Base-by-base conservation (phyloP, 2,797 vertebrate genomes). In the Tamandua tetradactyla region DNA sequence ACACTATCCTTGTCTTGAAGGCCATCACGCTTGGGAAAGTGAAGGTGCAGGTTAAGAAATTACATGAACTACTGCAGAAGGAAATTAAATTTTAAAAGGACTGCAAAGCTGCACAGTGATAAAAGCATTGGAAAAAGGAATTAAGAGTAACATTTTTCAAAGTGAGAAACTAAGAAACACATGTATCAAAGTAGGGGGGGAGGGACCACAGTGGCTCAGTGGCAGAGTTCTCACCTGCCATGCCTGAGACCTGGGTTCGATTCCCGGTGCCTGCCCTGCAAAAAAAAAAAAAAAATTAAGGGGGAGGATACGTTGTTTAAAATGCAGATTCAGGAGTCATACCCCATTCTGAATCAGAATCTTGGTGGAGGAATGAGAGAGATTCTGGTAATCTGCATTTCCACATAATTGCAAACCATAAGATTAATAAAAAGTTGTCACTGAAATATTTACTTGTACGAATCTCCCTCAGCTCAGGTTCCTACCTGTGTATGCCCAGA, bases 391-490 rank as follows among this genome's bases (percentile, higher is more conserved):
- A 75, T 92, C 59, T 85, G 59, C 61, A 49, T 81, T 69, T 57
- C 49, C 66, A 42, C 59, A 42, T 57, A 69, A 40, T 86, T 57
- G 49, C 72, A 59, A 23, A 35, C 62, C 71, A 42, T 57, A 40
- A 78, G 37, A 11, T 83, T 86, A 80, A 64, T 88, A 83, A 9
- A 88, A 57, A 40, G 47, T n/a, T 30, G 3, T 76, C 47, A 3
- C 10, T 81, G 27, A 62, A 40, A 6, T 37, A 20, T 62, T 76
- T 91, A 68, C 44, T 87, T 69, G 59, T 8, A 7, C 64, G 57
- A 93, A 69, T 74, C 40, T 85, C 12, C 91, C 55, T 94, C 49
- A 74, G 75, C 57, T 35, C 75, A 12, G 68, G 35, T 90, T 87
- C 57, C 89, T 74, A 1, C 68, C 79, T 83, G 40, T 61, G 20